Conservation (phyloP, 2,113 vertebrate genomes). For the Leptosomus discolor region DNA sequence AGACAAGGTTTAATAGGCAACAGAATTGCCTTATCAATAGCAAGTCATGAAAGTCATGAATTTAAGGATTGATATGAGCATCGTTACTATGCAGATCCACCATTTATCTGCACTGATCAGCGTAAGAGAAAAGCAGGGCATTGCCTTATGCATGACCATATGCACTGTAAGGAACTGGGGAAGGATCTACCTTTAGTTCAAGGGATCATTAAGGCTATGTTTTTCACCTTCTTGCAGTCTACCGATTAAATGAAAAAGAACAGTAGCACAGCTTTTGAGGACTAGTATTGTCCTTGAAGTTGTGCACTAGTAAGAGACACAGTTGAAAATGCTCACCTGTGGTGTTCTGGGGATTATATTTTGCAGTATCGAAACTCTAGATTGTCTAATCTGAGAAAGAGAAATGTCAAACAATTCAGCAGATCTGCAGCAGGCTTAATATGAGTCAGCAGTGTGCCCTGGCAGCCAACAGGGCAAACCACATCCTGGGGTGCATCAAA, state of each 20-base stretch:
- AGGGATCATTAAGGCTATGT: not conserved
- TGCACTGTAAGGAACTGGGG: not conserved
- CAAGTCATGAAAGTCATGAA: not conserved
- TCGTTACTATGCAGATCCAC: too few species aligned
- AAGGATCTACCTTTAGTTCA: not conserved
- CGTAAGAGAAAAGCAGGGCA: not conserved
- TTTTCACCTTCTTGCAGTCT: not conserved
- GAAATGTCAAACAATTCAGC: not conserved
- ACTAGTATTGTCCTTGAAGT: not conserved
- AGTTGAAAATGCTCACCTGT: not conserved
- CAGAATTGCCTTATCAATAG: not conserved
- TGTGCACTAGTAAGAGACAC: not conserved
- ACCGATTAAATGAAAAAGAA: not conserved
- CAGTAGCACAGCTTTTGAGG: not conserved
- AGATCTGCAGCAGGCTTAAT: not conserved
- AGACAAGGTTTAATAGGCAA: not conserved
- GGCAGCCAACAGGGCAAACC: not conserved
- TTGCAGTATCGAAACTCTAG: not conserved
- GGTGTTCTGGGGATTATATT: not conserved
- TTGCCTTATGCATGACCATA: not conserved
- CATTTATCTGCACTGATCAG: not conserved
- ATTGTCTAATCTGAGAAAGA: not conserved
- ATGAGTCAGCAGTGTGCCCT: not conserved
- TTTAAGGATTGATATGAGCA: not conserved
- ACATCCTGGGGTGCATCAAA: not conserved